Base-by-base conservation (phyloP, 2,113 vertebrate species). In the Abramis brama region DNA sequence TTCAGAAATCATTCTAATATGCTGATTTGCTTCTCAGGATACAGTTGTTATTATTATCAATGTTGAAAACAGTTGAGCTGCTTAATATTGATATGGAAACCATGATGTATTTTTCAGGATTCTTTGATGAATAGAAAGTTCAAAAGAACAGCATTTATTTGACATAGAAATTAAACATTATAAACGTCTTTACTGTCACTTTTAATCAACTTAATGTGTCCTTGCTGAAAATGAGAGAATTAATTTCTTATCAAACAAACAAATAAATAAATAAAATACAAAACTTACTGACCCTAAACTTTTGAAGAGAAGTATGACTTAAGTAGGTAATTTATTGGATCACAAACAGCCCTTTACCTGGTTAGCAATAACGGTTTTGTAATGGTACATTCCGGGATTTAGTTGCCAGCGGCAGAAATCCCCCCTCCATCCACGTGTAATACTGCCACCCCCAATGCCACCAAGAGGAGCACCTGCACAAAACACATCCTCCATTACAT, bases 341-440 rank as follows among this genome's bases (percentile, higher is more conserved):
- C 12, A 39, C 62, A 68, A 6, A 6, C 8, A 39, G 30, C 11
- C 17, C 21, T 60, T 60, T 92, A 98, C 98, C 96, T 99, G 98
- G 92, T 99, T 92, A 6, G 96, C 95, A 0, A 95, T 94, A 74
- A 98, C 96, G 0, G 95, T 96, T 92, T 94, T 95, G 4, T 99
- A 97, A 81, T 96, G 95, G 92, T 98, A 99, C 93, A 98, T 95
- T 74, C 98, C 98, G 66, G 98, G 98, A 73, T 96, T 97, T 55
- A 99, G 95, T 85, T 99, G 98, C 97, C 98, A 99, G 82, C 97
- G 95, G 88, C 98, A 99, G 92, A 99, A 99, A 82, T 99, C 97
- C 0, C 97, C 97, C 85, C 94, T 94, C 97, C 98, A 99, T 25
- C 98, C 97, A 77, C 97, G 96, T 0, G 97, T 98, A 88, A 99